Base-by-base conservation (phyloP, 2,113 vertebrate species). In the Noctilio leporinus region DNA sequence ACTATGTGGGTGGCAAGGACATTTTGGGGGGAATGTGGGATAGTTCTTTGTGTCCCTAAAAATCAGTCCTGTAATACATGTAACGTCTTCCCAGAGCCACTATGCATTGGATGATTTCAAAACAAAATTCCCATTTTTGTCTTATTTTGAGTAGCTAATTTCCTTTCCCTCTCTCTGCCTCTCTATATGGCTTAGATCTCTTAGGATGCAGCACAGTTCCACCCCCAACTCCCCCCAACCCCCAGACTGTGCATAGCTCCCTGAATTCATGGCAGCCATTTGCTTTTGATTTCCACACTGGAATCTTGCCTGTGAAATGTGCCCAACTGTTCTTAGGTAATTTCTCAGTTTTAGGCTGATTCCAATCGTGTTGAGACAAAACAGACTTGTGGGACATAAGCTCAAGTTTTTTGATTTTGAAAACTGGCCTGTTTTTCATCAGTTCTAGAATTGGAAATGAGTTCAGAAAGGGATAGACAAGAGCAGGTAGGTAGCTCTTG, bases 331-430 rank as follows among this genome's bases (percentile, higher is more conserved):
- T 96, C 78, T 73, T 93, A 94, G 95, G 93, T 97, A 83, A 70
- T 93, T 94, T 97, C 93, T 95, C 96, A 95, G 96, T 75, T 95
- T 94, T n/a, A 96, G 75, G 65, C 57, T 72, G 86, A 96, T 94
- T 93, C 67, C 22, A 72, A 51, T 93, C 70, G 19, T 96, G 69
- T 89, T 93, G 75, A 96, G 94, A 86, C 86, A 96, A 97, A 97
- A 90, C 80, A 97, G 89, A 95, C 92, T 93, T 81, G 49, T 76
- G 83, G 96, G 93, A 76, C 49, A 86, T 78, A 91, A 76, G 75
- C 91, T 93, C 40, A 84, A 84, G 62, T 49, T 81, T 93, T 84
- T 84, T 49, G 49, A 83, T 38, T 78, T 40, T 80, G 86, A 72
- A 69, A 83, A 70, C 40, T 78, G 64, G 57, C n/a, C 11, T 70